Percentiles rank a stretch among this genome's conserved stretches.
These are phyloP conservation scores for Staurois parvus DNA, from an alignment of 2,797 vertebrate species.

Conservation along the genomic window DNA sequence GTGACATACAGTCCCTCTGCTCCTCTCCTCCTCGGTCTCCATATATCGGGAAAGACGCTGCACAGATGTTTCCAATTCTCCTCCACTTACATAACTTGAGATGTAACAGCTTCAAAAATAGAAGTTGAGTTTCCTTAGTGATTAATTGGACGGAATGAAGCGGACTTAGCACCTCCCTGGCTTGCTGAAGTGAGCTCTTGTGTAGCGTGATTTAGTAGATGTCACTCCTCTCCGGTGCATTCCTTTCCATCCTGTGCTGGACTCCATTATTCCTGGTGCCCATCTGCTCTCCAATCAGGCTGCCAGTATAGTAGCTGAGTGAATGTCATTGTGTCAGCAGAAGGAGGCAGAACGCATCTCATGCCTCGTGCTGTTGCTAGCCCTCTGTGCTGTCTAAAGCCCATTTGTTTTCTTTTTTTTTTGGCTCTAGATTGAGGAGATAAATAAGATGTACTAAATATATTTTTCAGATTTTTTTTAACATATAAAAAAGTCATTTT, in stretches of 20 bases:
- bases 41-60: neutral
- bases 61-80: slow-evolving; percentile 2
- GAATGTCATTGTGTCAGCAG: too few relatives aligned
- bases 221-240: neutral
- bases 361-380: too few relatives aligned
- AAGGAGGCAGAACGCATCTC: too few relatives aligned
- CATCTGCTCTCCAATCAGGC: too few relatives aligned
- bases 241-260: neutral
- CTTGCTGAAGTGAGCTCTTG: neutral
- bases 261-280: too few relatives aligned
- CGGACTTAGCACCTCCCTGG: slow-evolving; percentile 60
- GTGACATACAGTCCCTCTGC: neutral
- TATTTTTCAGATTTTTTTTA: too few relatives aligned
- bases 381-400: too few relatives aligned
- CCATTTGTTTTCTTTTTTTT: too few relatives aligned
- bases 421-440: too few relatives aligned
- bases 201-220: neutral
- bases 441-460: too few relatives aligned
- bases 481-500: too few relatives aligned
- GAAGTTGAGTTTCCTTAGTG: neutral
- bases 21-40: neutral
- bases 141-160: neutral
- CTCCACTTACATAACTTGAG: neutral
- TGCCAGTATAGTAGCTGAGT: too few relatives aligned
- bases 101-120: neutral